Percentiles rank a stretch among this genome's conserved stretches.
Evolutionary conservation across 1,140 invertebrate genomes (phyloP).

Genomic region (Macrotrachela quadricornifera): DNA sequence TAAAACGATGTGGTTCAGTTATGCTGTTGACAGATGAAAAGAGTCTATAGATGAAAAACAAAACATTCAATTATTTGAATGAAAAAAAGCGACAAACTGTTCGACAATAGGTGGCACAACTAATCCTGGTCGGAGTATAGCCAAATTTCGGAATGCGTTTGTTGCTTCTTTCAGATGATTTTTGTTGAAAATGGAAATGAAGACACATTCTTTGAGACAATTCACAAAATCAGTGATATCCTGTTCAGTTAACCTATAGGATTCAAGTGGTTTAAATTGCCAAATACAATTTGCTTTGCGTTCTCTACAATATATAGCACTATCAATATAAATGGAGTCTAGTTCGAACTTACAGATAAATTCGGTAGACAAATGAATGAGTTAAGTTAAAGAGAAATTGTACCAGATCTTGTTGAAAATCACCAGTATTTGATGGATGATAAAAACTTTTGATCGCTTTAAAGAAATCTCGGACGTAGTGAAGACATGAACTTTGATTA

Average conservation of each 20-base stretch:
- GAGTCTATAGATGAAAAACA: no score
- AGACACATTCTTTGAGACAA: constrained; percentile 41
- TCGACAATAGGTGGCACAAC: constrained; percentile 62
- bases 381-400: no score
- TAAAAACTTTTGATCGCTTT: constrained; percentile 63
- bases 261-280: constrained; percentile 41
- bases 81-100: constrained; percentile 32
- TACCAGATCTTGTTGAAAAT: no score
- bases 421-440: constrained; percentile 57
- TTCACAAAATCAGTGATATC: constrained; percentile 64
- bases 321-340: no score
- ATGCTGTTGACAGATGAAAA: constrained; percentile 43
- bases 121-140: constrained; percentile 54
- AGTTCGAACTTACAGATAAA: no score
- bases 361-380: no score
- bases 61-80: no score
- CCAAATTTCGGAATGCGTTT: constrained; percentile 48
- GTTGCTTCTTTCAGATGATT: constrained; percentile 42
- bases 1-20: constrained; percentile 65
- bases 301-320: constrained; percentile 32
- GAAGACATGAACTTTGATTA: constrained; percentile 38
- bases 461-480: constrained; percentile 55
- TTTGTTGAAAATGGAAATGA: constrained; percentile 54
- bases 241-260: constrained; percentile 48
- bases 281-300: constrained; percentile 41